Evolutionary conservation across 2,113 vertebrate species (phyloP).

Genomic region (Bagarius yarrelli): DNA sequence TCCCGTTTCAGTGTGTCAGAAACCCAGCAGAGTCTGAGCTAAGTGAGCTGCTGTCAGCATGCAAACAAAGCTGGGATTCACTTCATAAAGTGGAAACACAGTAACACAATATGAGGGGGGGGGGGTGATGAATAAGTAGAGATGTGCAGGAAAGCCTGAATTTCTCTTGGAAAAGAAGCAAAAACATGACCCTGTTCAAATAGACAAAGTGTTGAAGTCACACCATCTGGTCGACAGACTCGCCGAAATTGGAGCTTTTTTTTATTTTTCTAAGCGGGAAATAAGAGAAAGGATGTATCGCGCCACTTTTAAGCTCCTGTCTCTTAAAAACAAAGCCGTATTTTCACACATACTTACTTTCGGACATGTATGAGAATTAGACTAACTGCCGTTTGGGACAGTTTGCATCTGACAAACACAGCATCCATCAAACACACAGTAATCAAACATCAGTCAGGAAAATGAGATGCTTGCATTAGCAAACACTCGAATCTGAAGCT

Average conservation of each 20-base stretch:
- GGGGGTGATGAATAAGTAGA: constrained; percentile 32
- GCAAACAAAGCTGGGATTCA: constrained; percentile 58
- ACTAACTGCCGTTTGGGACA: background rate
- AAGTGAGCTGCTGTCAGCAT: constrained; percentile 50
- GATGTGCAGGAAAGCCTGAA: constrained; percentile 50
- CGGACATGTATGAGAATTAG: background rate
- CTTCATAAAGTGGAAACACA: constrained; percentile 59
- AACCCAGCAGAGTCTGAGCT: constrained; percentile 41
- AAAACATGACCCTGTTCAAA: constrained; percentile 54
- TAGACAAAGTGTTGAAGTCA: constrained; percentile 51
- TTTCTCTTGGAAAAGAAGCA: constrained; percentile 41
- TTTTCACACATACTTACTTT: background rate
- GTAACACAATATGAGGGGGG: constrained; percentile 33
- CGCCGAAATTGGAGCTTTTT: constrained; percentile 56
- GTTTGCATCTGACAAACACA: constrained; percentile 13
- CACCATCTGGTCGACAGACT: constrained; percentile 62
- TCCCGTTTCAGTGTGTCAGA: constrained; percentile 31
- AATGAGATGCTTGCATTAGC: background rate
- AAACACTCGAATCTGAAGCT: background rate
- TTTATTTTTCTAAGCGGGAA: constrained; percentile 35
- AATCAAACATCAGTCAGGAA: background rate
- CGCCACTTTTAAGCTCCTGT: constrained; percentile 37
- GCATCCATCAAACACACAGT: background rate
- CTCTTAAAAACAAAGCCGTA: constrained; percentile 10
- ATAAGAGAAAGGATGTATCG: constrained; percentile 48